phyloP scores from a whole-genome alignment of 2,113 vertebrate species.

The Myotis brandtii region DNA sequence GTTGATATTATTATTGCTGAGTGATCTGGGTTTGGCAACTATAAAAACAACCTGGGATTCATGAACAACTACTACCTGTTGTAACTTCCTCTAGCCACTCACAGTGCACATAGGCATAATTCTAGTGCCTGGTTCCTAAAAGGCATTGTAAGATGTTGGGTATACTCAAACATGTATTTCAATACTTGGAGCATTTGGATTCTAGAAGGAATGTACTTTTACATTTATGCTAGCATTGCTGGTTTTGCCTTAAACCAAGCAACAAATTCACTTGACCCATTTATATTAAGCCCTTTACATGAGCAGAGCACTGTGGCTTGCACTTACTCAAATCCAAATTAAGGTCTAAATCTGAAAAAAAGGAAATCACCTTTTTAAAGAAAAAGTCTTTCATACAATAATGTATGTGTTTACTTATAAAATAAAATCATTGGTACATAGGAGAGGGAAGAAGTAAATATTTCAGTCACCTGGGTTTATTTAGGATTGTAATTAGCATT shows the following conservation, averaged over 20 bases:
- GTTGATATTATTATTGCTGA: neutral
- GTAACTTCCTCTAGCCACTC: neutral
- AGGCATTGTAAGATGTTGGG: neutral
- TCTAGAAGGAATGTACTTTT: slow-evolving; percentile 31
- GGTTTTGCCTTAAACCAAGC: slow-evolving; percentile 58
- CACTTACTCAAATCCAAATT: slow-evolving; percentile 67
- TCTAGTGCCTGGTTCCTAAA: neutral
- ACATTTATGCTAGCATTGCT: neutral
- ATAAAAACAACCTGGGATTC: neutral
- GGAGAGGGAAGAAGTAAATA: neutral
- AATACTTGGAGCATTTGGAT: neutral
- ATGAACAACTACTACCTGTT: neutral
- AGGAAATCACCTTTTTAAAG: slow-evolving; percentile 65
- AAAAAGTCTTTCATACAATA: neutral
- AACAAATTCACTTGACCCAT: slow-evolving; percentile 37
- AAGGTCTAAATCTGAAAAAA: slow-evolving; percentile 66
- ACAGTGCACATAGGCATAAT: neutral
- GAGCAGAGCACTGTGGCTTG: slow-evolving; percentile 3
- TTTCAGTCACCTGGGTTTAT: neutral
- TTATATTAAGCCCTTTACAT: slow-evolving; percentile 46
- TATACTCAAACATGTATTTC: neutral
- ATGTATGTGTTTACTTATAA: neutral
- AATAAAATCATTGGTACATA: neutral
- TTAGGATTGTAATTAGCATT: neutral
- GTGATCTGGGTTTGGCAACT: neutral